phyloP scores from a whole-genome alignment of 1,140 invertebrate species.

The Camponotus floridanus region DNA sequence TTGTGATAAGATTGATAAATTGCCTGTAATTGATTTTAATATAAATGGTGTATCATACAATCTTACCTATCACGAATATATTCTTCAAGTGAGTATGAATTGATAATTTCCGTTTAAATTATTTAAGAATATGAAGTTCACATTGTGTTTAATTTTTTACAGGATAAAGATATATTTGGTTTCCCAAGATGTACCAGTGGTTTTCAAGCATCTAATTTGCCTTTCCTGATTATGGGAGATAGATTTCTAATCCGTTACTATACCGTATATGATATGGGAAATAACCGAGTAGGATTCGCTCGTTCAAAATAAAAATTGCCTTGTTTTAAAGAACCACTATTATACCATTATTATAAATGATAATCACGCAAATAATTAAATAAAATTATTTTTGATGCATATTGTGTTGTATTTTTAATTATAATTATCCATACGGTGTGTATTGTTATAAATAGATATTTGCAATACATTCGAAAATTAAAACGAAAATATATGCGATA shows the following conservation, averaged over 20 bases:
- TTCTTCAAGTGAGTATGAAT: not conserved
- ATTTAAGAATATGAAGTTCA: not conserved
- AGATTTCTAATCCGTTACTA: not conserved
- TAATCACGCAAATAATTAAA: not conserved
- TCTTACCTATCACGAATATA: not conserved
- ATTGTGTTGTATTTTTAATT: not conserved
- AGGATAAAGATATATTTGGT: conserved; percentile 78
- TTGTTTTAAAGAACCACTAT: too few species aligned
- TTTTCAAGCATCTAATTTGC: not conserved
- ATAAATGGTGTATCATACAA: not conserved
- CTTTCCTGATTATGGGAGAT: not conserved
- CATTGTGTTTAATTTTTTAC: not conserved
- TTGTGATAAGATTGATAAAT: not conserved
- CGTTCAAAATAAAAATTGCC: not conserved
- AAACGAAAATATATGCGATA: not conserved
- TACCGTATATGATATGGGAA: not conserved
- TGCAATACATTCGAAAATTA: too few species aligned
- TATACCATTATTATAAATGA: too few species aligned
- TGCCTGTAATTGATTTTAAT: not conserved
- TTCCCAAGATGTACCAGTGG: not conserved
- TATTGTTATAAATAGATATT: not conserved
- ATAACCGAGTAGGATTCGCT: not conserved
- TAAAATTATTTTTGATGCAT: not conserved
- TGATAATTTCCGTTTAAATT: not conserved
- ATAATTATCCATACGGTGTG: too few species aligned